Percentiles rank a stretch among this genome's conserved stretches.
These are phyloP conservation scores for Lanius collurio DNA, from an alignment of 2,113 vertebrate species.

Conservation along the genomic window DNA sequence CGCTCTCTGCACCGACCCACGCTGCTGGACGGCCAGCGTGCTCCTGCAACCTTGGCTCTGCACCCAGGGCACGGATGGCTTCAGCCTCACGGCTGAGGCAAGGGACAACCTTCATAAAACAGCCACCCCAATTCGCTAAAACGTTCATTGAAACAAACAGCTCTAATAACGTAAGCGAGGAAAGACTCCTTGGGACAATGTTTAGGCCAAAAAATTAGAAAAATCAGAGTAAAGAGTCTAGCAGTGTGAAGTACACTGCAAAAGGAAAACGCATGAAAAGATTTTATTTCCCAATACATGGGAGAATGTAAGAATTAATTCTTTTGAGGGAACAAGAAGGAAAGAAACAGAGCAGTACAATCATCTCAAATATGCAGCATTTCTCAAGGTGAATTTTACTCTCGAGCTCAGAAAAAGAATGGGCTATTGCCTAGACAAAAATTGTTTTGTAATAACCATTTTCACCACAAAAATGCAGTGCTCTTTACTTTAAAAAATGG, in stretches of 20 bases:
- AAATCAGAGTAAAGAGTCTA: neutral
- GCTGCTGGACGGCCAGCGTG: neutral
- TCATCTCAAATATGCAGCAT: neutral
- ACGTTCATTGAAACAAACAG: neutral
- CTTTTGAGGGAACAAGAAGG: neutral
- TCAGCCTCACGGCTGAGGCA: neutral
- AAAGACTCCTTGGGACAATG: neutral
- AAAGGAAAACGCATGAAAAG: neutral
- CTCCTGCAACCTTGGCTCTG: neutral
- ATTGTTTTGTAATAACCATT: neutral
- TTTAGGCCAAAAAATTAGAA: neutral
- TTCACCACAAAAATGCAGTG: neutral
- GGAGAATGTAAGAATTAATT: neutral
- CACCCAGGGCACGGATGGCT: neutral
- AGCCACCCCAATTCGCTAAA: fast-evolving
- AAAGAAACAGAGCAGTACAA: neutral
- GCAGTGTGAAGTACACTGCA: neutral
- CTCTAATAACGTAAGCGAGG: neutral
- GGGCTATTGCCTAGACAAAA: neutral
- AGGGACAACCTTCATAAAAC: neutral
- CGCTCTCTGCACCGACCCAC: neutral
- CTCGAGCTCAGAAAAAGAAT: neutral
- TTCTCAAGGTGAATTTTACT: slow-evolving; percentile 42
- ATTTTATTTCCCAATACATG: neutral
- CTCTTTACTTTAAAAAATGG: neutral